These are phyloP conservation scores for Tridacna crocea DNA, from an alignment of 2,888 invertebrate species.

Conservation along the genomic window DNA sequence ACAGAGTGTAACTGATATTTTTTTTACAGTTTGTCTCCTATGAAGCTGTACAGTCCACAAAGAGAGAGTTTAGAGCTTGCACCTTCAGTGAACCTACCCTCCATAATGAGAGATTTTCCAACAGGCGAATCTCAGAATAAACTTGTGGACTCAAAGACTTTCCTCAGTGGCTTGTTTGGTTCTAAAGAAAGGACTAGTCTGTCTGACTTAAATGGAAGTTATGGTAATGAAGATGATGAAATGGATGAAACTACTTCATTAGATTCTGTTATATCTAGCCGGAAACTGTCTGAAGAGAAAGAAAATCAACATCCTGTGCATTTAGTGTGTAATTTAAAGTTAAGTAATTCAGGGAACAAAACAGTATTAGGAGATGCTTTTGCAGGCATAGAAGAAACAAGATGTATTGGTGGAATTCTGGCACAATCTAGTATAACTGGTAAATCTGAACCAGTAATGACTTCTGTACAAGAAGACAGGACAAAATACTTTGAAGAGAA, in stretches of 20 bases:
- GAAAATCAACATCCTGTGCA: not conserved
- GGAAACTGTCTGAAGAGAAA: not conserved
- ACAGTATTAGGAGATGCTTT: not conserved
- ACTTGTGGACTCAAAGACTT: constrained; percentile 2
- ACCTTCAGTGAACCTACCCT: not conserved
- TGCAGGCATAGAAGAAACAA: constrained; percentile 17
- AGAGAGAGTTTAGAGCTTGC: not conserved
- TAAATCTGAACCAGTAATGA: not conserved
- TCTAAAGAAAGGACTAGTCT: not conserved
- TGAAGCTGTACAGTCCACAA: constrained; percentile 16
- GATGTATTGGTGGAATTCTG: constrained; percentile 24
- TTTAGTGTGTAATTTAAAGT: not conserved
- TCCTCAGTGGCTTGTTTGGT: constrained; percentile 1
- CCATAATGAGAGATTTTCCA: not conserved
- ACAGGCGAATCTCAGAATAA: not conserved
- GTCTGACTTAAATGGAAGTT: not conserved
- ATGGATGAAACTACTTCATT: not conserved
- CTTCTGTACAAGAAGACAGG: not conserved
- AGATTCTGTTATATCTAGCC: not conserved
- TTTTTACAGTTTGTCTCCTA: constrained; percentile 20
- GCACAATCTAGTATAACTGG: not conserved
- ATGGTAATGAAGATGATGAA: not conserved
- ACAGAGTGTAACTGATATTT: no score
- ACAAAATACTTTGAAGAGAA: not conserved
- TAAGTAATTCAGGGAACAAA: not conserved